Evolutionary conservation across 2,113 vertebrate species (phyloP), one percentile per base, ranked within the genome.

Genomic region (Parus major): DNA sequence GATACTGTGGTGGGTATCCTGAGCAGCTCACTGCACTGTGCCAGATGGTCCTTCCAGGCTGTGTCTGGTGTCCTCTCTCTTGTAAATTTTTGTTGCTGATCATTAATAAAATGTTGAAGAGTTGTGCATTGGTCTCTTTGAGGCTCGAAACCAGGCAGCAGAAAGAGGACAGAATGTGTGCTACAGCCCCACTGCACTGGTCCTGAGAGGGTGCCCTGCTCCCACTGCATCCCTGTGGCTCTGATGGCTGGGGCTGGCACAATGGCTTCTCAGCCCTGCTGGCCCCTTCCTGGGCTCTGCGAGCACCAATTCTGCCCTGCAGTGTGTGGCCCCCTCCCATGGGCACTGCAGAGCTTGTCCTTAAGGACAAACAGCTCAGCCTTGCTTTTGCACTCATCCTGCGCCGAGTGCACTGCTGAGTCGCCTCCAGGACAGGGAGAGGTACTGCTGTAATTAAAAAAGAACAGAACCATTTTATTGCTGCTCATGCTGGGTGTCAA

Each of bases 31-130:
- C 49, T 25, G 61, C 36, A 16, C 66, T 33, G 50, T 52, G 71
- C 46, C 27, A 52, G 64, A 41, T 3, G 1, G 52, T 55, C 77
- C 61, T 82, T 52, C 72, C 35, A 13, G 0, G 10, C 44, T 18
- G 1, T 31, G 53, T 93, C 70, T 89, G 84, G 92, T 96, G 81
- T 88, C 65, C 61, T 90, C 50, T 90, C 64, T 91, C 70, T 90
- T 90, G 95, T 96, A 71, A 82, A 95, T n/a, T 87, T 86, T 8
- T 77, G 89, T 86, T 91, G 83, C 87, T 93, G 83, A 91, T 91
- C 76, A 77, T 92, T 95, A 97, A 97, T 97, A 96, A 97, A 97
- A 84, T 13, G 13, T 88, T 81, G 77, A 93, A 53, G 41, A 93
- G 39, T 53, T n/a, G 13, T 35, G 53, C 56, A 10, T 28, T 41